Evolutionary conservation across 2,888 invertebrate species (phyloP), one percentile per base, ranked within the genome.

Genomic region (Pterobdella sp.): DNA sequence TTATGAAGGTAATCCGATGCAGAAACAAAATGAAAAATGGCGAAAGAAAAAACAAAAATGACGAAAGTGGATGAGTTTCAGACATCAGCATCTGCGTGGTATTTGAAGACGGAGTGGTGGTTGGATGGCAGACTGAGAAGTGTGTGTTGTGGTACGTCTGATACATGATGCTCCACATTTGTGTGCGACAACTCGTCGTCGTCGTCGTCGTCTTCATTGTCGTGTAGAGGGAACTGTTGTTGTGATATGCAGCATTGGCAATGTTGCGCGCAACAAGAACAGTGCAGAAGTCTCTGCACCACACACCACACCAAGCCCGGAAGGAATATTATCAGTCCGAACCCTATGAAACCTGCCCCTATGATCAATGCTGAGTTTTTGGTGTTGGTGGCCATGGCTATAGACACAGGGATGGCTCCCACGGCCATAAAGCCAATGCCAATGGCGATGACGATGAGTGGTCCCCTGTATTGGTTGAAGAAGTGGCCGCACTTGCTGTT

Each of bases 291-390:
- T 29, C 69, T 22, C 35, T 72, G 68, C 4, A 76, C 72, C 42
- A 76, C 35, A 70, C 75, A 75, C 76, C 76, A 76, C 7, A 63
- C 32, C 1, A 71, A 29, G 3, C 77, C 77, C 1, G 77, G 77
- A 31, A 77, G 52, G n/a, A 77, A 73, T 18, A 77, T 71, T 66
- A 77, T 63, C 26, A 77, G 42, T 10, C 77, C 77, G 71, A 77
- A 77, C 10, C 77, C 77, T 18, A 77, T 74, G 75, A 77, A 76
- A 26, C 77, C 77, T 10, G 77, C 74, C 4, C 77, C 77, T 26
- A 77, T 77, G 63, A 77, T 76, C 10, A 77, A 75, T 1, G 77
- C 77, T 52, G 77, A 77, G 64, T 73, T 73, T 65, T 74, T 75
- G 29, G 75, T 74, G 37, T 75, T 75, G 3, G 76, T 64, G 2